Base-by-base conservation (phyloP, 2,113 vertebrate species). In the Condylura cristata region DNA sequence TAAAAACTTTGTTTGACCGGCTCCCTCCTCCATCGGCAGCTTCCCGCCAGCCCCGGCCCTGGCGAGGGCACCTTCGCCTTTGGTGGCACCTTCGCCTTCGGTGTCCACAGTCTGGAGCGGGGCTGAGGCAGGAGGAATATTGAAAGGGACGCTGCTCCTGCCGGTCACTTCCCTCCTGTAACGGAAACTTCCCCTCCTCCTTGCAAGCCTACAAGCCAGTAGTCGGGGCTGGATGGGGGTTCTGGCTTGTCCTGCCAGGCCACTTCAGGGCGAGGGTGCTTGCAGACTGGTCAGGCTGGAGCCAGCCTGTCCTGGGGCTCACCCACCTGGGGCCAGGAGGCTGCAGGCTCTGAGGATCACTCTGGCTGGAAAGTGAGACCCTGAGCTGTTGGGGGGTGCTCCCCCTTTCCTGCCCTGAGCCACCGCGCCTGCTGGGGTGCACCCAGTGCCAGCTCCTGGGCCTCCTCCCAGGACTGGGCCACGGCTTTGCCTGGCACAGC, bases 1-100 rank as follows among this genome's bases (percentile, higher is more conserved):
- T 97, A 97, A 93, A 93, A 97, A 95, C 94, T 96, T 97, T 88
- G 44, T 88, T 90, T 86, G 61, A 74, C 51, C 60, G 2, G 66
- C 58, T 71, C 37, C 68, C 44, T 70, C 63, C 60, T 61, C 37
- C 61, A 22, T 28, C 22, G 5, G 37, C 28, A 61, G 68, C 53
- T n/a, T 60, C 82, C 46, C 72, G 88, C 41, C 74, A 8, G 51
- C 70, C 53, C 48, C n/a, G n/a, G n/a, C n/a, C n/a, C n/a, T n/a
- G n/a, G n/a, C n/a, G n/a, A n/a, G n/a, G n/a, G n/a, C n/a, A n/a
- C n/a, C n/a, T n/a, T n/a, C n/a, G n/a, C n/a, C n/a, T n/a, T n/a
- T n/a, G n/a, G n/a, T n/a, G n/a, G n/a, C n/a, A n/a, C n/a, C n/a
- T n/a, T n/a, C n/a, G n/a, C n/a, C n/a, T 37, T 32, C n/a, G 89